Percentiles rank a stretch among this genome's conserved stretches.
phyloP scores from a whole-genome alignment of 2,888 invertebrate genomes.

The Napeogenes inachia region DNA sequence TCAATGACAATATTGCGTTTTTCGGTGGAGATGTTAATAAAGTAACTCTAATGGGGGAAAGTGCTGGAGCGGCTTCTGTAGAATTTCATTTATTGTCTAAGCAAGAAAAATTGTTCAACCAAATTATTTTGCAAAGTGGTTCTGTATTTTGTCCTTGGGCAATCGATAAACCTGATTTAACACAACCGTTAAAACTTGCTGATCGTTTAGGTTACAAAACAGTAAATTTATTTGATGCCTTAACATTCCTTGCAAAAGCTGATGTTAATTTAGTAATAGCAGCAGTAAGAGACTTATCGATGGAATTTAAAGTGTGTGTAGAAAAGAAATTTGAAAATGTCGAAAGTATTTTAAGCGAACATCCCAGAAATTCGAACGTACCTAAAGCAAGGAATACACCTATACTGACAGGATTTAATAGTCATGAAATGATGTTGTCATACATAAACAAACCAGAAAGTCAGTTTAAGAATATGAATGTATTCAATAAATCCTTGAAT shows the following conservation, averaged over 20 bases:
- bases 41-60: conserved; percentile 52
- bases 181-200: conserved; percentile 42
- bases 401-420: conserved; percentile 49
- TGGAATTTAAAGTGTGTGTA: conserved; percentile 41
- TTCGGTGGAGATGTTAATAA: conserved; percentile 52
- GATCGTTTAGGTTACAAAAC: conserved; percentile 42
- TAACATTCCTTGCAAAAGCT: conserved; percentile 41
- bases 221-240: conserved; percentile 38
- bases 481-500: conserved; percentile 26
- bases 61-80: conserved; percentile 48
- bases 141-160: conserved; percentile 33
- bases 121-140: conserved; percentile 52
- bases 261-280: conserved; percentile 42
- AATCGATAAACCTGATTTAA: conserved; percentile 35
- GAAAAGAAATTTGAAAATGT: conserved; percentile 38
- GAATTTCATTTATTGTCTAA: conserved; percentile 46
- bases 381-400: conserved; percentile 44
- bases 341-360: conserved; percentile 36
- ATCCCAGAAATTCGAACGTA: conserved; percentile 38
- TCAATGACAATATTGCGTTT: conserved; percentile 48
- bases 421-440: conserved; percentile 39
- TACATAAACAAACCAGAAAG: conserved; percentile 30
- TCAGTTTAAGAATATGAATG: conserved; percentile 27
- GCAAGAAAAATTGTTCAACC: conserved; percentile 45
- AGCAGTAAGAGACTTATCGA: conserved; percentile 32